Evolutionary conservation across 2,113 vertebrate genomes (phyloP).

Genomic region (Lucifuga dentata): DNA sequence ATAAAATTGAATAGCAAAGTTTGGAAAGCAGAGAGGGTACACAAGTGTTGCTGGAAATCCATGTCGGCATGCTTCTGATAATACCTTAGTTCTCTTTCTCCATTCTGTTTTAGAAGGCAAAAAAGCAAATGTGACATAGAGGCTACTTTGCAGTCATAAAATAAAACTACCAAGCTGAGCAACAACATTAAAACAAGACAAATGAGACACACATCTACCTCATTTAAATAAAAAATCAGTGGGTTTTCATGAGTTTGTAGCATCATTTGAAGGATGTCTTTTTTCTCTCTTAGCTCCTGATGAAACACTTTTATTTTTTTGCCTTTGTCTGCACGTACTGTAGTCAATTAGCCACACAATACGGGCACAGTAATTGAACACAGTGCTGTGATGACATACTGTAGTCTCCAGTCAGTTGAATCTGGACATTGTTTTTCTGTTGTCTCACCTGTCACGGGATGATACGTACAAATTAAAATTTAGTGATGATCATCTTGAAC

Average conservation of each 20-base stretch:
- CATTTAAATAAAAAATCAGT: not conserved
- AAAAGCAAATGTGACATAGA: conserved; percentile 10
- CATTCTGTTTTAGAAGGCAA: conserved; percentile 21
- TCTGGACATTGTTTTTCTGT: conserved; percentile 57
- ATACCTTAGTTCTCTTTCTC: conserved; percentile 13
- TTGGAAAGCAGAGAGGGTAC: conserved; percentile 35
- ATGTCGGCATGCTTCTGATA: conserved; percentile 35
- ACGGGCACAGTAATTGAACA: conserved; percentile 61
- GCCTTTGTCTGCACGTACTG: conserved; percentile 33
- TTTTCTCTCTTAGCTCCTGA: conserved; percentile 3
- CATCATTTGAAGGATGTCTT: conserved; percentile 7
- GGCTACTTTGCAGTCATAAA: not conserved
- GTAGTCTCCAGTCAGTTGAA: conserved; percentile 40
- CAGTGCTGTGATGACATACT: conserved; percentile 33
- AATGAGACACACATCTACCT: not conserved
- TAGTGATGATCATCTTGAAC: conserved; percentile 28
- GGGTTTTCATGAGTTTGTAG: not conserved
- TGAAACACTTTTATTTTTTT: conserved; percentile 21
- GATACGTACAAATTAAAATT: conserved; percentile 24
- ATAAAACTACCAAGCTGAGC: not conserved
- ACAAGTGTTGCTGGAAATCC: conserved; percentile 49
- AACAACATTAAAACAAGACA: not conserved
- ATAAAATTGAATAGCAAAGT: conserved; percentile 52
- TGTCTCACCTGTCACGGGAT: conserved; percentile 40
- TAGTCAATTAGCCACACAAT: conserved; percentile 64